A percentile compares a stretch with the other conserved stretches of the same genome.
Conservation (phyloP, 1,140 invertebrate species). For the Agrypnia vestita region DNA sequence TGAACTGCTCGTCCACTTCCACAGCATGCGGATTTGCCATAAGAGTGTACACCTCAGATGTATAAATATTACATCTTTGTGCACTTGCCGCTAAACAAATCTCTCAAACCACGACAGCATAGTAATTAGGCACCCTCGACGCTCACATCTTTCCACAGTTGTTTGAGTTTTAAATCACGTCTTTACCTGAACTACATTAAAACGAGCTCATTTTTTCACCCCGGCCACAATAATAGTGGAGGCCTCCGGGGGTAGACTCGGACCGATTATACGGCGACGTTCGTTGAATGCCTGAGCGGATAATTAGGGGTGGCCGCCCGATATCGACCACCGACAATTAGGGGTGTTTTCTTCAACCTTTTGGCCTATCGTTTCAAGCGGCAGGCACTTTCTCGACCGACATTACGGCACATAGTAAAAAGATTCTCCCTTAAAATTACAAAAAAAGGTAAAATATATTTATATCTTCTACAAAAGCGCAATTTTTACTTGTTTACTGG, state of each 20-base stretch:
- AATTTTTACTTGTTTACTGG: too few relatives aligned
- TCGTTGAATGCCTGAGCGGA: slow-evolving; percentile 41
- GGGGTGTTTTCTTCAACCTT: slow-evolving; percentile 3
- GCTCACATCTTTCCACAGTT: background rate
- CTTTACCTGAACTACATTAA: slow-evolving; percentile 35
- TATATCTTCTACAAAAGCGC: too few relatives aligned
- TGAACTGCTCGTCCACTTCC: too few relatives aligned
- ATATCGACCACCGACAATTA: slow-evolving; percentile 45
- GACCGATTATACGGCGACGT: slow-evolving; percentile 44
- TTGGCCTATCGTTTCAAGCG: background rate
- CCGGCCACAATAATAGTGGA: background rate
- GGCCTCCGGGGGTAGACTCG: background rate
- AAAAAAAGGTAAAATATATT: too few relatives aligned
- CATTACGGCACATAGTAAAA: background rate
- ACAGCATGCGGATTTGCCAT: too few relatives aligned
- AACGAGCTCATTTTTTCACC: slow-evolving; percentile 5
- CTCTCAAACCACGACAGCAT: too few relatives aligned
- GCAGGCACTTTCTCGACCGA: background rate
- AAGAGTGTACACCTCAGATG: too few relatives aligned
- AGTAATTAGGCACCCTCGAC: background rate
- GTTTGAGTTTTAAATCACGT: slow-evolving; percentile 37
- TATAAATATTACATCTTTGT: background rate
- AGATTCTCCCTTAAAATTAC: background rate
- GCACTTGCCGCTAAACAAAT: slow-evolving; percentile 14
- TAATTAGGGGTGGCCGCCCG: slow-evolving; percentile 47